Conservation (phyloP, 2,113 vertebrate species). For the Agapornis roseicollis region DNA sequence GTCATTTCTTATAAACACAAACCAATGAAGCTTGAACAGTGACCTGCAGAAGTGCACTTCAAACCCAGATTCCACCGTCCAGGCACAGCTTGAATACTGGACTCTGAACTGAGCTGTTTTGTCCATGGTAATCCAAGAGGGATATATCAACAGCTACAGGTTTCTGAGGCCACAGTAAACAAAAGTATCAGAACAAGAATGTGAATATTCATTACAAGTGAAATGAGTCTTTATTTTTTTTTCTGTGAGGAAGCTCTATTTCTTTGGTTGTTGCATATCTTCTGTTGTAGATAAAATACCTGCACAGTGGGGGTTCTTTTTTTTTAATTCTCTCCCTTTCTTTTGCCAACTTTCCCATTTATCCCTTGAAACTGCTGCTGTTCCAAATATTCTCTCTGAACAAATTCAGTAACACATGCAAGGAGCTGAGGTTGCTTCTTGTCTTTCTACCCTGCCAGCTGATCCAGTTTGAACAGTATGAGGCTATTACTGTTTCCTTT, state of each 20-base stretch:
- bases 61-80: background rate
- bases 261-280: background rate
- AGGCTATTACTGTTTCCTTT: background rate
- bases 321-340: background rate
- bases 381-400: background rate
- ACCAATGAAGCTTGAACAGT: slow-evolving; percentile 35
- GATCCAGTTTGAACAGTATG: background rate
- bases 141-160: background rate
- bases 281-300: background rate
- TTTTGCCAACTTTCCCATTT: background rate
- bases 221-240: background rate
- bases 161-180: background rate
- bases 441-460: background rate
- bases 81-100: slow-evolving; percentile 10
- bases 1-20: slow-evolving; percentile 32
- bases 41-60: background rate
- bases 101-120: background rate
- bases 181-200: background rate
- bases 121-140: background rate
- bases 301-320: background rate
- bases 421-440: background rate
- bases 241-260: background rate
- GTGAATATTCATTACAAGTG: background rate
- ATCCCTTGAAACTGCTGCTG: background rate
- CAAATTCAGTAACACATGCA: background rate